Evolutionary conservation across 2,113 vertebrate genomes (phyloP).

Genomic region (Alethe castanea): DNA sequence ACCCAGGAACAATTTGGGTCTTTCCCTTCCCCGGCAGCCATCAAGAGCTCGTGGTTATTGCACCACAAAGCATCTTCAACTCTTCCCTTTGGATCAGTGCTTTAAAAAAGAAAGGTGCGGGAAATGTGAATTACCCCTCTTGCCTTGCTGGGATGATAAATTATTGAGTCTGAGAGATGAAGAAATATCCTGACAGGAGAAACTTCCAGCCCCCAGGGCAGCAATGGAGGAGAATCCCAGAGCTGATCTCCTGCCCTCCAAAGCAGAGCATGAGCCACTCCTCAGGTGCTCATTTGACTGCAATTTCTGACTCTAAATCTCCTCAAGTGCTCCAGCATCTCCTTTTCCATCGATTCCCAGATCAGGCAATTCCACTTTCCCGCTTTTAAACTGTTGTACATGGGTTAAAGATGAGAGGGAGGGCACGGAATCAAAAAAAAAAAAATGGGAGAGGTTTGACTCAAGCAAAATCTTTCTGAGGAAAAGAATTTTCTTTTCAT

Average conservation of each 20-base stretch:
- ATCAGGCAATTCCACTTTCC: neutral
- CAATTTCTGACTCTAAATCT: neutral
- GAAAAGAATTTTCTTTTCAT: neutral
- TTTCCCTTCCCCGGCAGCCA: neutral
- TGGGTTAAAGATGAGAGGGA: neutral
- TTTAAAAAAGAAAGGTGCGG: neutral
- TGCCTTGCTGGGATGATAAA: neutral
- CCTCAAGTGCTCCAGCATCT: neutral
- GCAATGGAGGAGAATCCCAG: fast-evolving
- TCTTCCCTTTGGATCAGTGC: neutral
- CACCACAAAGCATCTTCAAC: neutral
- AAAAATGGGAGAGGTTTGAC: neutral
- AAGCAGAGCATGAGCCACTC: neutral
- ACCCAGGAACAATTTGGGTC: neutral
- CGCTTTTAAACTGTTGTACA: neutral
- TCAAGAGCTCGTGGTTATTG: neutral
- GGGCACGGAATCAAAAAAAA: neutral
- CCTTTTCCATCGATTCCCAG: neutral
- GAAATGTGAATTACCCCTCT: neutral
- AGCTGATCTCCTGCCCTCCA: neutral
- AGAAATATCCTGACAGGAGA: neutral
- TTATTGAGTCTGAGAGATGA: neutral
- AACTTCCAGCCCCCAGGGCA: neutral
- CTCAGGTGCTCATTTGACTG: neutral
- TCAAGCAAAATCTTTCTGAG: neutral